Conservation (phyloP, 2,113 vertebrate species). For the Salvelinus namaycush region DNA sequence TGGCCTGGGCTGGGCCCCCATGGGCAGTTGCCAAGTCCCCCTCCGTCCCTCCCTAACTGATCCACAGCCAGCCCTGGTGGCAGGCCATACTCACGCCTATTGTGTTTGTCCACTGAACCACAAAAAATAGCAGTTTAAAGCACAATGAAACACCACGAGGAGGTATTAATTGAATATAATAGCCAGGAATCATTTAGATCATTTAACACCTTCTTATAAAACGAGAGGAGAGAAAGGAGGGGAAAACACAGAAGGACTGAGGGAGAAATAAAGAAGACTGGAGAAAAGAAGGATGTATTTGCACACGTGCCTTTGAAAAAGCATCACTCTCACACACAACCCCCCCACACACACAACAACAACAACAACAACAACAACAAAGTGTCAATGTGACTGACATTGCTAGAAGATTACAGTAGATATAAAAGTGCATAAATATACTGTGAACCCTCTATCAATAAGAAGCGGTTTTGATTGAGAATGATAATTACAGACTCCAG, state of each 20-base stretch:
- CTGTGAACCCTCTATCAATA: conserved; percentile 47
- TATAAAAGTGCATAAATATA: neutral
- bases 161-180: conserved; percentile 93
- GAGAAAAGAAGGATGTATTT: neutral
- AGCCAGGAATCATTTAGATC: conserved; percentile 79
- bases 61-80: conserved; percentile 73
- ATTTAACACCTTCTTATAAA: conserved; percentile 74
- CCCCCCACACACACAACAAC: too few relatives aligned
- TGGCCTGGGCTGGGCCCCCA: conserved; percentile 67
- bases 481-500: conserved; percentile 41
- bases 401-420: conserved; percentile 46
- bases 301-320: neutral
- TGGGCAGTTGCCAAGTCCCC: conserved; percentile 78
- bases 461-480: conserved; percentile 44
- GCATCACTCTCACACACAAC: neutral
- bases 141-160: conserved; percentile 92
- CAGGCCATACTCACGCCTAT: conserved; percentile 78
- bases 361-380: conserved; percentile 20
- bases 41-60: conserved; percentile 64
- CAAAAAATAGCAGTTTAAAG: conserved; percentile 88
- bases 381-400: conserved; percentile 45
- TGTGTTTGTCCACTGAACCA: conserved; percentile 93
- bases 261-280: conserved; percentile 43
- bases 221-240: neutral
- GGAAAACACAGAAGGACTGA: too few relatives aligned